A percentile compares a stretch with the other conserved stretches of the same genome.
These are phyloP conservation scores for Oxyruncus cristatus DNA, from an alignment of 2,113 vertebrate genomes.

Conservation along the genomic window DNA sequence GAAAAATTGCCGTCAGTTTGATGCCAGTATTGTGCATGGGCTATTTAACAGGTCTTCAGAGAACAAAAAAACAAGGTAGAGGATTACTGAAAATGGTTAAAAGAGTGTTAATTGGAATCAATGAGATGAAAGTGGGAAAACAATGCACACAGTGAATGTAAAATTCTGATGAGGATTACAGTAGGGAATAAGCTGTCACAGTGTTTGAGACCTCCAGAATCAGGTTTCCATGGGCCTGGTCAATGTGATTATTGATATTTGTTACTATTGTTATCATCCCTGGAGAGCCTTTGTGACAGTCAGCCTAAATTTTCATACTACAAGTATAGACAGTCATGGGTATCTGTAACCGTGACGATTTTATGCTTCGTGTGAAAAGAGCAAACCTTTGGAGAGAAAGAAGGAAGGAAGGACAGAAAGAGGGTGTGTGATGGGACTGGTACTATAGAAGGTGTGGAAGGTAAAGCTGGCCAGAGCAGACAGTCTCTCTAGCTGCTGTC, in stretches of 20 bases:
- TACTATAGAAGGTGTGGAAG: neutral
- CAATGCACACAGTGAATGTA: neutral
- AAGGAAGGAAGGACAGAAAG: neutral
- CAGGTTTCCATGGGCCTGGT: neutral
- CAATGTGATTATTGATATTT: neutral
- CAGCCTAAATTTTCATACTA: neutral
- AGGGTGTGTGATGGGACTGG: neutral
- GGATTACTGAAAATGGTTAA: conserved; percentile 17
- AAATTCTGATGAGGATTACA: neutral
- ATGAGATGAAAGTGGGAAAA: conserved; percentile 20
- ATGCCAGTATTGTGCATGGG: neutral
- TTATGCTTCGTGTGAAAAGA: neutral
- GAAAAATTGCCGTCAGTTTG: neutral
- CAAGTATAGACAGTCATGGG: neutral
- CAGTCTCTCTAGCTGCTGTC: neutral
- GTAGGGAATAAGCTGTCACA: neutral
- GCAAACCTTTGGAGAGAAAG: neutral
- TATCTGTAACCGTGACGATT: neutral
- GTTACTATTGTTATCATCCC: neutral
- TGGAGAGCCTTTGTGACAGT: neutral
- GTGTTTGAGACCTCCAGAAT: neutral
- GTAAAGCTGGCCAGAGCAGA: neutral
- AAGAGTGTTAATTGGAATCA: conserved; percentile 26
- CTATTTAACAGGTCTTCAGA: neutral
- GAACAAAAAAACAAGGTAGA: neutral